Evolutionary conservation across 1,140 invertebrate species (phyloP).

Genomic region (Calliopsis andreniformis): DNA sequence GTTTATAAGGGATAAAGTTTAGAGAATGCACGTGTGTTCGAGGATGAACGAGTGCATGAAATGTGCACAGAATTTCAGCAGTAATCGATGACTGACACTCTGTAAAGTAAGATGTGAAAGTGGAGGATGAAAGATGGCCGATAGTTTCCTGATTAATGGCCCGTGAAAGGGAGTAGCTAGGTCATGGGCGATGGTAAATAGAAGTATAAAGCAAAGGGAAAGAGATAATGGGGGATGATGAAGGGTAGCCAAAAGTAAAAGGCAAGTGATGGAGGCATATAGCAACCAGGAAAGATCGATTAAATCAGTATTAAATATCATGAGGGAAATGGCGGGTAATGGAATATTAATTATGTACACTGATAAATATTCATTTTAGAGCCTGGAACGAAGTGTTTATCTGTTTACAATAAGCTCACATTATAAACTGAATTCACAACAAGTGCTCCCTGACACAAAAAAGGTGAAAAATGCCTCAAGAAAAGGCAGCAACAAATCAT

Average conservation of each 20-base stretch:
- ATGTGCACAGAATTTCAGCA: not conserved
- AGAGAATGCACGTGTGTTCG: not conserved
- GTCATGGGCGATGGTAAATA: slow-evolving; percentile 21
- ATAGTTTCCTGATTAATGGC: slow-evolving; percentile 33
- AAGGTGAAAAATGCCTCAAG: too few species aligned
- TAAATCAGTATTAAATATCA: slow-evolving; percentile 19
- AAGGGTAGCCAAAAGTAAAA: slow-evolving; percentile 7
- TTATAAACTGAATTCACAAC: too few species aligned
- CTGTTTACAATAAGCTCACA: too few species aligned
- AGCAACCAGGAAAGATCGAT: slow-evolving; percentile 6
- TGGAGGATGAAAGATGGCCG: not conserved
- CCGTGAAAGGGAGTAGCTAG: slow-evolving; percentile 9
- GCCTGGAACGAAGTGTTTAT: not conserved
- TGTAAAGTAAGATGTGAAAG: not conserved
- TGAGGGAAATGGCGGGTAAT: not conserved
- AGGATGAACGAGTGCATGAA: not conserved
- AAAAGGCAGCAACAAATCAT: too few species aligned
- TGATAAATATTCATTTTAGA: not conserved
- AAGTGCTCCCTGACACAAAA: too few species aligned
- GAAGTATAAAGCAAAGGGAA: not conserved
- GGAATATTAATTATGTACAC: not conserved
- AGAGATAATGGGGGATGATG: slow-evolving; percentile 16
- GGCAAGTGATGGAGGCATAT: not conserved
- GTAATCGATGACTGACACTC: not conserved
- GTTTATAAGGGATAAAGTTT: not conserved